These are phyloP conservation scores for Melanogrammus aeglefinus DNA, from an alignment of 2,797 vertebrate genomes.

Conservation along the genomic window DNA sequence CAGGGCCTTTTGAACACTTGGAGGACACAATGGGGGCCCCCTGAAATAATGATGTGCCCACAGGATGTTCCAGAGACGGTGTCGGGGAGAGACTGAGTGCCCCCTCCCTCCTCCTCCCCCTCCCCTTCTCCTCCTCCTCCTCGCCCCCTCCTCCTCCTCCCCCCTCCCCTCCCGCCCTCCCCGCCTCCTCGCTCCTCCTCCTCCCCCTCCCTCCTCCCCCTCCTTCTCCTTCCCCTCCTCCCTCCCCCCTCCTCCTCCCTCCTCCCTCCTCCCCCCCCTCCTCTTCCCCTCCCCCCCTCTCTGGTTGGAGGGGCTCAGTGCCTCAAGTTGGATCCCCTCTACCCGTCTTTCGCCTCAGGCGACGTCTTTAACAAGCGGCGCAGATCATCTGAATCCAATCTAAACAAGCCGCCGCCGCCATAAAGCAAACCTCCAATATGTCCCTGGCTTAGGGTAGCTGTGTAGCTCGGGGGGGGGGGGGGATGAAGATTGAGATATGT, in stretches of 20 bases:
- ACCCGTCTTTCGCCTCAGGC: not conserved
- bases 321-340: too few relatives aligned
- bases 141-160: not conserved
- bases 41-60: slow-evolving; percentile 1
- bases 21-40: not conserved
- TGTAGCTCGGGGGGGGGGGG: not conserved
- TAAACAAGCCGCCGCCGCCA: not conserved
- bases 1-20: not conserved
- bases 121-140: not conserved
- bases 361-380: not conserved
- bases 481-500: not conserved
- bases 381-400: not conserved
- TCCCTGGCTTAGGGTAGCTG: not conserved
- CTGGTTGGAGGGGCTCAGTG: not conserved
- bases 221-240: not conserved
- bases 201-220: not conserved
- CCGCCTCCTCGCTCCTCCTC: not conserved
- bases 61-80: not conserved
- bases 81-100: not conserved
- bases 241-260: not conserved
- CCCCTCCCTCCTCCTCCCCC: not conserved
- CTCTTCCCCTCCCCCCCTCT: not conserved
- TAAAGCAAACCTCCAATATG: not conserved
- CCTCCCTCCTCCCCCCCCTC: not conserved
- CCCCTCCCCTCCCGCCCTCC: not conserved